Base-by-base conservation (phyloP, 2,113 vertebrate genomes). In the Chlamydotis undulata region DNA sequence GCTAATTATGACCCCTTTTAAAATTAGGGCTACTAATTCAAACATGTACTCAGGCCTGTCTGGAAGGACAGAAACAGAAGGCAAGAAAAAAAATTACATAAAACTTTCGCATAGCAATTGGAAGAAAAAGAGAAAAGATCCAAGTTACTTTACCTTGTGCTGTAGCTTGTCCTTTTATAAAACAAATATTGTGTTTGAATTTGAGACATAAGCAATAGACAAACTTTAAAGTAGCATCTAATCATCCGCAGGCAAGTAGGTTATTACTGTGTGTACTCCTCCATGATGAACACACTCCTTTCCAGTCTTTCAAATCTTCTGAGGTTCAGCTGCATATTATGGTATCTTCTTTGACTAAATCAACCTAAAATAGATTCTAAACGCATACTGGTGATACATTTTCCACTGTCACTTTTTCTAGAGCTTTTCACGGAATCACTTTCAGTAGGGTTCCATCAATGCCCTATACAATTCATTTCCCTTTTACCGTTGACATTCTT, bases 151-250 rank as follows among this genome's bases (percentile, higher is more conserved):
- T 53, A 63, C 56, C 19, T 89, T 96, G 28, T 88, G n/a, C 45
- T 82, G 43, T 64, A 82, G 69, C 39, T 91, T 79, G 19, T 74
- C 29, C 28, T 53, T 75, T 53, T 80, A 74, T 33, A 69, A 47
- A 92, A 90, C 0, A 92, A 94, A 91, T 91, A 81, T 59, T 70
- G 41, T 59, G 37, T 94, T 77, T 92, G 78, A 84, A 71, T 76
- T 81, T 75, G 93, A 95, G 84, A 80, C 41, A 45, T 56, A 64
- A 90, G 67, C 37, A 93, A 77, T 25, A 94, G 82, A 73, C 60
- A 90, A 83, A 85, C n/a, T 96, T 91, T 65, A 76, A 87, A 87
- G 56, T 13, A 92, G 65, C 61, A 84, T 78, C 65, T 87, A 83
- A 81, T 80, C 61, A 89, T 85, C 29, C 52, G 26, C 57, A 76